These are phyloP conservation scores for Centropus bengalensis DNA, from an alignment of 2,113 vertebrate genomes.

Conservation along the genomic window DNA sequence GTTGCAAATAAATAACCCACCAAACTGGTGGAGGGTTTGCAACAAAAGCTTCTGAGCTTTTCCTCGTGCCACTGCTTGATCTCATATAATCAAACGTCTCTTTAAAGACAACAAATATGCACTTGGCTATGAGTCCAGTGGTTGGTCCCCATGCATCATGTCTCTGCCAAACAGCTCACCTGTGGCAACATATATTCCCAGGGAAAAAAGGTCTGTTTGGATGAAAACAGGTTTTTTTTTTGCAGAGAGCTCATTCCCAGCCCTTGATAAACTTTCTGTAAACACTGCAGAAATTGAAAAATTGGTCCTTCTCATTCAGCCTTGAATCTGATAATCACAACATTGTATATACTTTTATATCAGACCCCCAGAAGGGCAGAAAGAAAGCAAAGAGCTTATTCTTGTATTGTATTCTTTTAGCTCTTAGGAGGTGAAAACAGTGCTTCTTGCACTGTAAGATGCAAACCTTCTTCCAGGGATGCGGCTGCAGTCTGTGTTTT, in stretches of 20 bases:
- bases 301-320: background rate
- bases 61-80: background rate
- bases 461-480: constrained; percentile 53
- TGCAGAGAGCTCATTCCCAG: background rate
- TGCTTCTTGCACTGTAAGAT: background rate
- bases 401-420: background rate
- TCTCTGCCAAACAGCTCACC: background rate
- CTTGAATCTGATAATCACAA: background rate
- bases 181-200: background rate
- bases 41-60: background rate
- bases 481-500: background rate
- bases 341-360: background rate
- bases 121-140: background rate
- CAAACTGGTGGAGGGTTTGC: background rate
- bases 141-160: background rate
- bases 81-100: background rate
- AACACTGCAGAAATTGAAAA: background rate
- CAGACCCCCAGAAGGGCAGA: background rate
- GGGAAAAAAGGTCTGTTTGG: background rate
- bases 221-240: constrained; percentile 6
- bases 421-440: background rate
- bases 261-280: background rate
- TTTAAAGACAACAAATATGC: background rate
- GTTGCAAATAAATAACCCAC: background rate
- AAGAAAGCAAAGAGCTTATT: background rate